Evolutionary conservation across 2,888 invertebrate species (phyloP).

Genomic region (Trissoscelio sp.): DNA sequence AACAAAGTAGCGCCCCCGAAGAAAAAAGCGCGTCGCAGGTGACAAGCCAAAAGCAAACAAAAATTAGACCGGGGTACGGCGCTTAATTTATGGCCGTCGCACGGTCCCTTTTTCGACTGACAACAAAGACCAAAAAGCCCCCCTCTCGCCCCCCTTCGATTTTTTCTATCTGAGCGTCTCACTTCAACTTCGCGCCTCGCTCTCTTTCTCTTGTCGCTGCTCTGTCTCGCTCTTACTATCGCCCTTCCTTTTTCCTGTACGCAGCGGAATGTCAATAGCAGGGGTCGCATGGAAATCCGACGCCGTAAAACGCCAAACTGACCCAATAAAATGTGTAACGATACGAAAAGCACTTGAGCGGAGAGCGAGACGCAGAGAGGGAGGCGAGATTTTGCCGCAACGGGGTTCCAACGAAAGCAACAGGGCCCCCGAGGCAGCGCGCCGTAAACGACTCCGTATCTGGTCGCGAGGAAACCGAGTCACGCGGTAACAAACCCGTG

Average conservation of each 20-base stretch:
- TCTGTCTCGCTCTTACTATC: slow-evolving; percentile 1
- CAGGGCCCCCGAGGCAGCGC: slow-evolving; percentile 58
- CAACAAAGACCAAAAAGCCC: slow-evolving; percentile 42
- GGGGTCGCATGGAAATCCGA: slow-evolving; percentile 59
- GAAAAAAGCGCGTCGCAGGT: slow-evolving; percentile 51
- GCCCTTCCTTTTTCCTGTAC: slow-evolving; percentile 29
- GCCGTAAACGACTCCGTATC: slow-evolving; percentile 55
- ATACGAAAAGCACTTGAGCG: slow-evolving; percentile 56
- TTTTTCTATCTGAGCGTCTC: slow-evolving; percentile 6
- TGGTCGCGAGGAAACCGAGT: slow-evolving; percentile 58
- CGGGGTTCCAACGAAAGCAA: slow-evolving; percentile 68
- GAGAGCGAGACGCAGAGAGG: slow-evolving; percentile 19
- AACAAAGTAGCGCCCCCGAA: slow-evolving; percentile 53
- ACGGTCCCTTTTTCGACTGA: slow-evolving; percentile 49
- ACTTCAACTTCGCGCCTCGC: slow-evolving; percentile 21
- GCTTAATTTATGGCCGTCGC: slow-evolving; percentile 59
- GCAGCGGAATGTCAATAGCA: slow-evolving; percentile 43
- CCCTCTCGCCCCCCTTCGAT: slow-evolving; percentile 1
- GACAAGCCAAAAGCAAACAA: slow-evolving; percentile 65
- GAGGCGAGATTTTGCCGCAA: slow-evolving; percentile 48
- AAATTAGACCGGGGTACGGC: slow-evolving; percentile 57
- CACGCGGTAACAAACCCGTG: slow-evolving; percentile 55
- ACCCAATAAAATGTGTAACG: slow-evolving; percentile 64
- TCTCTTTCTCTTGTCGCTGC: not conserved
- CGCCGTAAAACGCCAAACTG: slow-evolving; percentile 64